Conservation (phyloP, 1,140 invertebrate genomes). For the Lerema accius region DNA sequence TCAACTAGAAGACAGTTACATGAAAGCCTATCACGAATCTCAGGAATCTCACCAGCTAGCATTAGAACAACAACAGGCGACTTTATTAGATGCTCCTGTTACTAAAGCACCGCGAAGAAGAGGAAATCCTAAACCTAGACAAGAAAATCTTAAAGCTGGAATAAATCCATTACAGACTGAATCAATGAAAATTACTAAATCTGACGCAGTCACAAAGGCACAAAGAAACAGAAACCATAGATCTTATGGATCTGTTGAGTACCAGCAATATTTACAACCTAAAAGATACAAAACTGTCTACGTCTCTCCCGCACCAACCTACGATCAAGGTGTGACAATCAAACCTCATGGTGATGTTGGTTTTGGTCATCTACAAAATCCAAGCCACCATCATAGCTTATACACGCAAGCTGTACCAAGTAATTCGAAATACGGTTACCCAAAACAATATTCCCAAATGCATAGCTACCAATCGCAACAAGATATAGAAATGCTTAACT, state of each 20-base stretch:
- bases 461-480: constrained; percentile 56
- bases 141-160: constrained; percentile 30
- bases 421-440: constrained; percentile 52
- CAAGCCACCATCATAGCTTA: constrained; percentile 42
- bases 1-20: constrained; percentile 66
- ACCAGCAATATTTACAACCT: constrained; percentile 55
- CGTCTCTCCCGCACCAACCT: constrained; percentile 50
- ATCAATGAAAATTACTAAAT: constrained; percentile 51
- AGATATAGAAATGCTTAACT: constrained; percentile 61
- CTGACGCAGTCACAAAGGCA: constrained; percentile 43
- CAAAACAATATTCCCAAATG: constrained; percentile 57
- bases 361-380: constrained; percentile 35
- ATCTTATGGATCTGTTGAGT: constrained; percentile 64
- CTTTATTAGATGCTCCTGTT: constrained; percentile 44
- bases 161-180: constrained; percentile 37
- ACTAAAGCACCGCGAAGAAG: constrained; percentile 31
- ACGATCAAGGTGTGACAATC: constrained; percentile 65
- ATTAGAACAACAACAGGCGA: constrained; percentile 68
- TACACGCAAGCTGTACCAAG: constrained; percentile 59
- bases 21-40: constrained; percentile 76
- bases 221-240: constrained; percentile 68
- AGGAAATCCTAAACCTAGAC: constrained; percentile 31
- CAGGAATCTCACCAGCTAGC: constrained; percentile 76
- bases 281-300: constrained; percentile 53
- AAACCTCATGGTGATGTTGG: constrained; percentile 63